A percentile compares a stretch with the other conserved stretches of the same genome.
phyloP scores from a whole-genome alignment of 2,113 vertebrate genomes.

The Nestor notabilis region DNA sequence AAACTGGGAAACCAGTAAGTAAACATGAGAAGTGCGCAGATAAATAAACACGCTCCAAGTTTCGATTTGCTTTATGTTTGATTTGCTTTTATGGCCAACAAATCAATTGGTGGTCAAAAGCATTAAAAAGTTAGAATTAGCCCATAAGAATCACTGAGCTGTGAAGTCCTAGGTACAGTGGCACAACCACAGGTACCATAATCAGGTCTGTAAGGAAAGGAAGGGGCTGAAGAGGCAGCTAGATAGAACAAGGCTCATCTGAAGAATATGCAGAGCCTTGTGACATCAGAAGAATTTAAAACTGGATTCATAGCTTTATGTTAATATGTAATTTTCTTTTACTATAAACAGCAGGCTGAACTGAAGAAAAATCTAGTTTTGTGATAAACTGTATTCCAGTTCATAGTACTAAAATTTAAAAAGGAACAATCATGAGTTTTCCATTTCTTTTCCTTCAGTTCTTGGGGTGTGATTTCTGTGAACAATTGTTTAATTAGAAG shows the following conservation, averaged over 20 bases:
- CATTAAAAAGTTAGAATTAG: background rate
- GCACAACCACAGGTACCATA: background rate
- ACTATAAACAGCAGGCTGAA: constrained; percentile 7
- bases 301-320: background rate
- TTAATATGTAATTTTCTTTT: background rate
- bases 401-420: background rate
- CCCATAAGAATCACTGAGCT: rapidly evolving
- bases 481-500: constrained; percentile 54
- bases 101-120: background rate
- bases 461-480: background rate
- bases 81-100: background rate
- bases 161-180: background rate
- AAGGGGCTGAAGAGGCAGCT: background rate
- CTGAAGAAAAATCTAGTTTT: background rate
- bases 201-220: background rate
- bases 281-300: background rate
- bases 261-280: background rate
- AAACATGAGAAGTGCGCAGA: background rate
- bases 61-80: background rate
- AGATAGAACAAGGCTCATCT: background rate
- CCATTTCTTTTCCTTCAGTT: background rate
- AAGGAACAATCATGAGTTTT: constrained; percentile 4
- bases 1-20: background rate
- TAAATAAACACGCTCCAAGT: background rate
- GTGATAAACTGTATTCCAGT: constrained; percentile 10